phyloP scores from a whole-genome alignment of 64 coral and sea anemone genomes.

The Actinia tenebrosa region DNA sequence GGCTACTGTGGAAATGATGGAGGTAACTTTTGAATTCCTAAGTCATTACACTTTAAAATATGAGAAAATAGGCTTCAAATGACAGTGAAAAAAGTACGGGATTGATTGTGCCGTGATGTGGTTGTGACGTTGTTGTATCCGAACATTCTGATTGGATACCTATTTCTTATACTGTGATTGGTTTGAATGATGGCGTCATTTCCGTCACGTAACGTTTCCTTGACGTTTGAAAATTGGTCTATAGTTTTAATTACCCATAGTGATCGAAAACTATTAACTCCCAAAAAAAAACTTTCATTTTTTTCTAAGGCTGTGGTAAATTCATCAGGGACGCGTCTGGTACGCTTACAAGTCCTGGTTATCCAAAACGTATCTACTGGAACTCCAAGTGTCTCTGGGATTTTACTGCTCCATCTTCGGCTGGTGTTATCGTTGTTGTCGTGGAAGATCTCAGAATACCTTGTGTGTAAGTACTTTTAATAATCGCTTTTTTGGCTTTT shows the following conservation, averaged over 20 bases:
- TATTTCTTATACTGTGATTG: too few relatives aligned
- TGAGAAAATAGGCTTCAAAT: too few relatives aligned
- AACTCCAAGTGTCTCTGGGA: constrained; percentile 1
- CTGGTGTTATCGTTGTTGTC: background rate
- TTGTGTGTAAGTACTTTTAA: background rate
- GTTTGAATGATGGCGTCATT: too few relatives aligned
- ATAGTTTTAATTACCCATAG: too few relatives aligned
- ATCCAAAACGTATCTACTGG: background rate
- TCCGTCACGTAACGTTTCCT: too few relatives aligned
- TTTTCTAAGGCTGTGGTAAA: background rate
- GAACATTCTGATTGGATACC: too few relatives aligned
- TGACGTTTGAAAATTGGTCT: too few relatives aligned
- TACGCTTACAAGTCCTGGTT: background rate
- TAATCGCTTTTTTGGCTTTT: background rate
- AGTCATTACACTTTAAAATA: background rate
- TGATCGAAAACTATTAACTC: background rate
- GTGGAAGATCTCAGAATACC: background rate
- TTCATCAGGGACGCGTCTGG: background rate
- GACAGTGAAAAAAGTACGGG: background rate
- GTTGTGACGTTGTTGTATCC: too few relatives aligned
- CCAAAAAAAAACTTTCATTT: background rate
- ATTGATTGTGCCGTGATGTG: too few relatives aligned
- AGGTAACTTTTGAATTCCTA: background rate
- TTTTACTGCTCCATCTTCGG: background rate
- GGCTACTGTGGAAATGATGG: constrained; percentile 27